A percentile compares a stretch with the other conserved stretches of the same genome.
Conservation (phyloP, 2,797 vertebrate genomes). For the Phoxinus dragarum region DNA sequence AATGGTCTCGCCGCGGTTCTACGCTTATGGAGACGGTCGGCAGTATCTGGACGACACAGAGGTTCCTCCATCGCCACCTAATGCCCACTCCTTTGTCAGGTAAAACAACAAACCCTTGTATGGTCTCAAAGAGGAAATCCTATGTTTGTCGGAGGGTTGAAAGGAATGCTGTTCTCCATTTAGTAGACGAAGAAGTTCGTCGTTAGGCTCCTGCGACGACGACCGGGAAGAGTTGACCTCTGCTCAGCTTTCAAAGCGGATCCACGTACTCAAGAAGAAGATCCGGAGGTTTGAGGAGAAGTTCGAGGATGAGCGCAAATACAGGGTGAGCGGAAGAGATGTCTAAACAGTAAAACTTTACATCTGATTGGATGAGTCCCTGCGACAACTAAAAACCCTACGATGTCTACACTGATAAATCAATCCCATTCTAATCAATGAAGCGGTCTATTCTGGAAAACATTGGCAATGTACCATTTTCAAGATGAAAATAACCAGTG, state of each 20-base stretch:
- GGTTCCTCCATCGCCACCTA: slow-evolving; percentile 96
- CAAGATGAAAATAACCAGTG: neutral
- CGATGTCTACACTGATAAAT: neutral
- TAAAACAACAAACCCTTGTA: slow-evolving; percentile 60
- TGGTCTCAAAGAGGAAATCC: neutral
- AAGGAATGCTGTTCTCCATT: neutral
- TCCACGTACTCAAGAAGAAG: slow-evolving; percentile 95
- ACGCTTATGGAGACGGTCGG: slow-evolving; percentile 89
- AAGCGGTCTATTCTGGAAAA: neutral
- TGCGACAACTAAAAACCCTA: neutral
- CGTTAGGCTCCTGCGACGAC: slow-evolving; percentile 92
- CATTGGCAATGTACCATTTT: neutral
- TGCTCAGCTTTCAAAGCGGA: slow-evolving; percentile 91
- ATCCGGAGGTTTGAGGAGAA: slow-evolving; percentile 93
- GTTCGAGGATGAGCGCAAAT: slow-evolving; percentile 96
- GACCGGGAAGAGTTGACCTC: slow-evolving; percentile 89
- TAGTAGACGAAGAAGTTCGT: slow-evolving; percentile 91
- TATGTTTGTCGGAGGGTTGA: neutral
- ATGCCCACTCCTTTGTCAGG: slow-evolving; percentile 95
- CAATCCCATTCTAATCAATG: neutral
- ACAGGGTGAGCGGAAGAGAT: slow-evolving; percentile 81
- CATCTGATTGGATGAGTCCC: neutral
- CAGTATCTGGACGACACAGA: slow-evolving; percentile 97
- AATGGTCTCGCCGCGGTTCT: slow-evolving; percentile 95
- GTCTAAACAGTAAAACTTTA: neutral